Evolutionary conservation across 2,888 invertebrate species (phyloP), one percentile per base, ranked within the genome.

Genomic region (Opisthograptis luteolata): DNA sequence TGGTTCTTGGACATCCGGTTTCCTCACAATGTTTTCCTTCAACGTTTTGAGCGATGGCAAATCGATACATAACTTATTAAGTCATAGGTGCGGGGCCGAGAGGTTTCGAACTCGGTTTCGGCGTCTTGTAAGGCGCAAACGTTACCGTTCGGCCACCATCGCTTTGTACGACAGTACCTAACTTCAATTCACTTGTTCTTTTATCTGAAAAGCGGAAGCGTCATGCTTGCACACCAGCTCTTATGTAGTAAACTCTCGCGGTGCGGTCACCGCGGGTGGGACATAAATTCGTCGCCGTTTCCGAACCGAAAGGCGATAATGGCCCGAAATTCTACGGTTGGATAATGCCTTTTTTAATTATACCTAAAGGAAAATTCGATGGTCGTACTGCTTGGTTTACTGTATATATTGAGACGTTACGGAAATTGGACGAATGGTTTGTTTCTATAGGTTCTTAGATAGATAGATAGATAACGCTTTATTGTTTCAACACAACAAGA

Each of bases 201-300:
- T 14, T 22, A 7, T 13, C 28, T 28, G 13, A 12, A 8, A n/a
- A 22, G 1, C 22, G 3, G 22, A 28, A 13, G 13, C 6, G 13
- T 13, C 7, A 17, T 59, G 56, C 61, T 41, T 1, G 7, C 44
- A 69, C 10, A 55, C 40, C 32, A 20, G 42, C 71, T 63, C 25
- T 24, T 19, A 37, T 49, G 48, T 50, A 37, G 34, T 50, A 58
- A 68, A 66, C 64, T 62, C 70, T 61, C 60, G 58, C 46, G 52
- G 62, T 71, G 74, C 64, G 76, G 76, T 71, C 68, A 71, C 66
- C 69, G 65, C 67, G 66, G 73, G 70, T 60, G 68, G 66, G 68
- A 39, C 73, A 76, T 78, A 76, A 79, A 80, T 79, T 76, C 74
- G 60, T 60, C 72, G 70, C 62, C 70, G 77, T 30, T 40, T 40